phyloP scores from a whole-genome alignment of 2,888 invertebrate species.

The Geotrupes spiniger region DNA sequence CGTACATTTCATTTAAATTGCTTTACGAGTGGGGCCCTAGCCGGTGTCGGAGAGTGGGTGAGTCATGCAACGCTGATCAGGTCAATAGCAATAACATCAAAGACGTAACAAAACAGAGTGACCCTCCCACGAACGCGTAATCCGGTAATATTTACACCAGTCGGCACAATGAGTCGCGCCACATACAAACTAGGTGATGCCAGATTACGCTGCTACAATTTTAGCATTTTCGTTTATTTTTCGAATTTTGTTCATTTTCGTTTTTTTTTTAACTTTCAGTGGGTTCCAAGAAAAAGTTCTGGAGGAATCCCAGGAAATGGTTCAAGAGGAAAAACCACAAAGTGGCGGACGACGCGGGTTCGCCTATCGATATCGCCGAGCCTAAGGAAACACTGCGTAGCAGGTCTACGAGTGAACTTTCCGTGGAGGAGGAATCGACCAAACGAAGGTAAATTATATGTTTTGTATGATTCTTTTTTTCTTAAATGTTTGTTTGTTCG shows the following conservation, averaged over 20 bases:
- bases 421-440: conserved; percentile 59
- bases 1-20: too few relatives aligned
- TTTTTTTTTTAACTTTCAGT: conserved; percentile 41
- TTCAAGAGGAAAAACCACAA: conserved; percentile 51
- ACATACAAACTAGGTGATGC: conserved; percentile 17
- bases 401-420: conserved; percentile 64
- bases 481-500: conserved; percentile 19
- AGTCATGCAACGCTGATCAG: conserved; percentile 18
- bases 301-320: conserved; percentile 57
- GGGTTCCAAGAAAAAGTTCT: conserved; percentile 60
- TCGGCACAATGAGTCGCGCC: conserved; percentile 17
- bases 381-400: conserved; percentile 44
- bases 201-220: conserved; percentile 4
- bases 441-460: conserved; percentile 54
- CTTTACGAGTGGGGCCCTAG: too few relatives aligned
- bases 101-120: conserved; percentile 17
- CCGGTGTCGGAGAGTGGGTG: conserved; percentile 8
- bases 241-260: too few relatives aligned
- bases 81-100: conserved; percentile 13
- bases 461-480: conserved; percentile 11
- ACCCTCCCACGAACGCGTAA: conserved; percentile 10
- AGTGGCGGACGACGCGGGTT: conserved; percentile 50
- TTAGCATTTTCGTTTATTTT: conserved; percentile 1
- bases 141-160: background rate
- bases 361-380: conserved; percentile 50